Conservation (phyloP, 2,888 invertebrate species). For the Tetropium fuscum region DNA sequence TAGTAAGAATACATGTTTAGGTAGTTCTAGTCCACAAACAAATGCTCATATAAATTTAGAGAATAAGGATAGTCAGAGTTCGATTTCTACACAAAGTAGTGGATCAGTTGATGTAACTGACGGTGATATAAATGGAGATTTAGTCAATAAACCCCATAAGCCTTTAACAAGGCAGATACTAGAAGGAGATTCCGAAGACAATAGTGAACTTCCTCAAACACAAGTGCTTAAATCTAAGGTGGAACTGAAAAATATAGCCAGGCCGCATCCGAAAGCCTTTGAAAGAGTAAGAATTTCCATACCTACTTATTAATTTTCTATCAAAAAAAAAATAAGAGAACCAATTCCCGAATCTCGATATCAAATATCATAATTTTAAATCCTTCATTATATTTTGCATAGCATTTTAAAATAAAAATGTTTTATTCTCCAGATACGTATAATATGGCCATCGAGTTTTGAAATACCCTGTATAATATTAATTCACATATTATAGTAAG, state of each 20-base stretch:
- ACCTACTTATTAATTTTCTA: too few species aligned
- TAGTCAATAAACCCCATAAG: conserved; percentile 73
- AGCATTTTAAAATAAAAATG: too few species aligned
- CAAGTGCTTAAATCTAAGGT: conserved; percentile 47
- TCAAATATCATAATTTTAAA: too few species aligned
- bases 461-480: not conserved
- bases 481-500: too few species aligned
- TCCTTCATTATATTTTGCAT: too few species aligned
- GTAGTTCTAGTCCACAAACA: conserved; percentile 56
- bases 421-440: not conserved
- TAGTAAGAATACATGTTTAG: conserved; percentile 61
- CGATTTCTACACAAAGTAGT: conserved; percentile 57
- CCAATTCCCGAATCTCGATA: too few species aligned
- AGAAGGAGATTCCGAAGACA: conserved; percentile 35
- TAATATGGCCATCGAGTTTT: not conserved
- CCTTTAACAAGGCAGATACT: conserved; percentile 72
- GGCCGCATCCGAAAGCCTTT: conserved; percentile 75
- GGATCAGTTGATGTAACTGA: conserved; percentile 48
- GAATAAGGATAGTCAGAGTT: conserved; percentile 61
- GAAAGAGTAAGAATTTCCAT: conserved; percentile 69
- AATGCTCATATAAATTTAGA: conserved; percentile 59
- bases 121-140: conserved; percentile 39
- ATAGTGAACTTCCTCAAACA: conserved; percentile 42
- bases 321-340: too few species aligned
- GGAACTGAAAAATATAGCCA: conserved; percentile 52